Evolutionary conservation across 2,797 vertebrate genomes (phyloP).

Genomic region (Dendrocincla tyrannina): DNA sequence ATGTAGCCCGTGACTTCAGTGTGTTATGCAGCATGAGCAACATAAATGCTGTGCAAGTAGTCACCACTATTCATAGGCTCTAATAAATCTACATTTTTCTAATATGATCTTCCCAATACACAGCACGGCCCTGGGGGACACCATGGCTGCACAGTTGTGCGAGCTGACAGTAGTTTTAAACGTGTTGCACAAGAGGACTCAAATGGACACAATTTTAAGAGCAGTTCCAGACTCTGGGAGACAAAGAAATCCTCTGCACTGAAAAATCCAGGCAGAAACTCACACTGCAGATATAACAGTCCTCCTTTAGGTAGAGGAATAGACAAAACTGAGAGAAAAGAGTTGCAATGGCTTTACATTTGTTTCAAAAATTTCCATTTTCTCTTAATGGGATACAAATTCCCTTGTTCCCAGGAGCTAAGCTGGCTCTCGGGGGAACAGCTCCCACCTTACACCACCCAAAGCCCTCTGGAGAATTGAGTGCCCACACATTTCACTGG

Average conservation of each 20-base stretch:
- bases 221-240: background rate
- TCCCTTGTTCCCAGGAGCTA: background rate
- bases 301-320: background rate
- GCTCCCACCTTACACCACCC: background rate
- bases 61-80: background rate
- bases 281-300: background rate
- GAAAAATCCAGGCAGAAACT: background rate
- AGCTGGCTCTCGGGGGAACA: background rate
- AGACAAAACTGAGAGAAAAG: background rate
- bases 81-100: constrained; percentile 15
- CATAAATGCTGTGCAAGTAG: background rate
- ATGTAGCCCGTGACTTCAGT: background rate
- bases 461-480: accelerated
- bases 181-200: accelerated
- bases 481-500: background rate
- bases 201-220: accelerated
- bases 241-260: background rate
- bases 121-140: background rate
- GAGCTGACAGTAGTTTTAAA: background rate
- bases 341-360: background rate
- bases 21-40: background rate
- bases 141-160: accelerated
- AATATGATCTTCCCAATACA: background rate
- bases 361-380: background rate
- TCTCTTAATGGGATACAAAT: background rate